Percentiles rank a stretch among this genome's conserved stretches.
These are phyloP conservation scores for Dreissena polymorpha DNA, from an alignment of 1,140 invertebrate species.

Conservation along the genomic window DNA sequence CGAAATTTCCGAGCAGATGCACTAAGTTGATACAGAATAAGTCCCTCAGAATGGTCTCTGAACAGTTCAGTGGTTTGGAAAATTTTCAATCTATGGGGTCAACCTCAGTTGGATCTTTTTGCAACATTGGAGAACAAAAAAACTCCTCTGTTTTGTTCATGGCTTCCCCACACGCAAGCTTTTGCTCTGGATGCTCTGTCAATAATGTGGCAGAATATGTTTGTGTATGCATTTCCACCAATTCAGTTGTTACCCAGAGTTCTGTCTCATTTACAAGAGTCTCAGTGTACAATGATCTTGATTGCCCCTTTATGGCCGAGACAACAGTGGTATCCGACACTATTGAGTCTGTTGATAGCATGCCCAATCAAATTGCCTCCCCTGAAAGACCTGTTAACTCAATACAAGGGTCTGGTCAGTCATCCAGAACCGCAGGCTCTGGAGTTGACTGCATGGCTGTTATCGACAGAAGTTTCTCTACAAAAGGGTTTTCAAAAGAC, in stretches of 20 bases:
- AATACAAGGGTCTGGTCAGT: slow-evolving; percentile 4
- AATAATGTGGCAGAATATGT: slow-evolving; percentile 41
- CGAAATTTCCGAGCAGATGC: slow-evolving; percentile 10
- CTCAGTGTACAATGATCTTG: slow-evolving; percentile 23
- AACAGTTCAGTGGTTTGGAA: slow-evolving; percentile 24
- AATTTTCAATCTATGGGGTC: slow-evolving; percentile 23
- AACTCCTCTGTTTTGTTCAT: slow-evolving; percentile 19
- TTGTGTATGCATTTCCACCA: slow-evolving; percentile 32
- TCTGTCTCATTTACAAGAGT: slow-evolving; percentile 16
- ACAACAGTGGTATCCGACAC: neutral
- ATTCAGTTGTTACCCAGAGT: slow-evolving; percentile 3
- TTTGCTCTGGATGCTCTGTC: slow-evolving; percentile 28
- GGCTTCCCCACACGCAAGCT: slow-evolving; percentile 28
- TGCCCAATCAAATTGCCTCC: neutral
- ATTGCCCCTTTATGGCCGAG: slow-evolving; percentile 30
- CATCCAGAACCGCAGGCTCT: slow-evolving; percentile 38
- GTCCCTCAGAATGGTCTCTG: slow-evolving; percentile 35
- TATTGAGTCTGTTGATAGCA: slow-evolving; percentile 6
- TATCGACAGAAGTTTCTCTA: slow-evolving; percentile 39
- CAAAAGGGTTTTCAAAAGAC: slow-evolving; percentile 37
- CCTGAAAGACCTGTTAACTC: slow-evolving; percentile 28
- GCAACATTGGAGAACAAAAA: slow-evolving; percentile 11
- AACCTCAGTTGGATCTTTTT: slow-evolving; percentile 15
- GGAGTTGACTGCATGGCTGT: slow-evolving; percentile 48
- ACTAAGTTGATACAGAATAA: slow-evolving; percentile 10